Percentiles rank a stretch among this genome's conserved stretches.
Evolutionary conservation across 2,113 vertebrate species (phyloP).

Genomic region (Podarcis raffonei): DNA sequence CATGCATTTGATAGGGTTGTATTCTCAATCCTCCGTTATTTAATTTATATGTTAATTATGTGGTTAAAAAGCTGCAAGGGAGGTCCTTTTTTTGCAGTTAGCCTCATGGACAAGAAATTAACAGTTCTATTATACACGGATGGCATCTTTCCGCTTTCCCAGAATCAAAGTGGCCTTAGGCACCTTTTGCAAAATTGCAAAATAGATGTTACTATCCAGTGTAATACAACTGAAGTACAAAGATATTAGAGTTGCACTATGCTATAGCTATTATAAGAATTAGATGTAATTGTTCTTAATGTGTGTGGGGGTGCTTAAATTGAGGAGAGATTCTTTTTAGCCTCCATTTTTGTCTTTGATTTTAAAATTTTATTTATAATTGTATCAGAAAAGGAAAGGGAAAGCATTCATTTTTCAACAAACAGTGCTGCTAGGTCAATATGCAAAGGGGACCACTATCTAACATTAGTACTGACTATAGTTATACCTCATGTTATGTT

Average conservation of each 20-base stretch:
- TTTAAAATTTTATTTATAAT: too few species aligned
- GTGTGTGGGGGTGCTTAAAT: too few species aligned
- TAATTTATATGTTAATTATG: slow-evolving; percentile 28
- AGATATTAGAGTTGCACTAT: neutral
- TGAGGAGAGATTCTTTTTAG: neutral
- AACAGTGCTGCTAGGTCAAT: neutral
- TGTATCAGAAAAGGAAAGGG: too few species aligned
- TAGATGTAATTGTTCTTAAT: neutral
- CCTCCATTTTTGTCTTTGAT: too few species aligned
- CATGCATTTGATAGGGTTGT: neutral
- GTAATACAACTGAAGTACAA: neutral
- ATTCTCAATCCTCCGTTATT: neutral
- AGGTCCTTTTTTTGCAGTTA: neutral
- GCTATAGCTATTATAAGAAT: neutral
- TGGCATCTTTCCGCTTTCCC: neutral
- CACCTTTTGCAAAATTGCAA: neutral
- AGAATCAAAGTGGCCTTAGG: neutral
- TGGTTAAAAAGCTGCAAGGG: neutral
- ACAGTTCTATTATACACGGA: neutral
- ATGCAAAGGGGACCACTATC: neutral
- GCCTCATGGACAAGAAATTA: neutral
- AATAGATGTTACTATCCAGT: neutral
- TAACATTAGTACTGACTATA: neutral
- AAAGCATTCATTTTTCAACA: neutral
- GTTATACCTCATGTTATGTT: too few species aligned